Evolutionary conservation across 2,113 vertebrate species (phyloP).

Genomic region (Varanus salvator): DNA sequence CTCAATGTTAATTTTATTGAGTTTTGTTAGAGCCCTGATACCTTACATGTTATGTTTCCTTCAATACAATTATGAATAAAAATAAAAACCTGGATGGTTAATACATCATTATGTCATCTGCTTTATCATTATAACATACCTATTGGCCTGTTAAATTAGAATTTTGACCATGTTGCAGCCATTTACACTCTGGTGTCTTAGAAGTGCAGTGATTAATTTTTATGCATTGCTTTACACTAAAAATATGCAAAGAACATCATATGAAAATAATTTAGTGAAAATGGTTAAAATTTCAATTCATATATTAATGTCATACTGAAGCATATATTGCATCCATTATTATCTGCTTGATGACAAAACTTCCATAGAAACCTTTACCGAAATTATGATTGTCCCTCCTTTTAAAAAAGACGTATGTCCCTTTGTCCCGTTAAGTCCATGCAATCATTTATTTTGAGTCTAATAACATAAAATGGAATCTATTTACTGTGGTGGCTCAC

Average conservation of each 20-base stretch:
- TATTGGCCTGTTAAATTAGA: neutral
- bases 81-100: neutral
- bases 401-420: neutral
- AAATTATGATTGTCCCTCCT: neutral
- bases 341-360: neutral
- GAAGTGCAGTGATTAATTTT: neutral
- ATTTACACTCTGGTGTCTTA: neutral
- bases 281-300: neutral
- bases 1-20: neutral
- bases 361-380: neutral
- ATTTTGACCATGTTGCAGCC: neutral
- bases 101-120: neutral
- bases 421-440: neutral
- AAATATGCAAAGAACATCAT: neutral
- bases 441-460: neutral
- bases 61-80: neutral
- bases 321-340: neutral
- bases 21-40: slow-evolving; percentile 15
- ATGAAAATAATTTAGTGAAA: neutral
- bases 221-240: neutral
- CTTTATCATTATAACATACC: neutral
- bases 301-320: neutral
- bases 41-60: neutral
- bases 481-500: neutral
- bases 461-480: neutral